Conservation (phyloP, 2,113 vertebrate genomes). For the Phrynocephalus versicolor region DNA sequence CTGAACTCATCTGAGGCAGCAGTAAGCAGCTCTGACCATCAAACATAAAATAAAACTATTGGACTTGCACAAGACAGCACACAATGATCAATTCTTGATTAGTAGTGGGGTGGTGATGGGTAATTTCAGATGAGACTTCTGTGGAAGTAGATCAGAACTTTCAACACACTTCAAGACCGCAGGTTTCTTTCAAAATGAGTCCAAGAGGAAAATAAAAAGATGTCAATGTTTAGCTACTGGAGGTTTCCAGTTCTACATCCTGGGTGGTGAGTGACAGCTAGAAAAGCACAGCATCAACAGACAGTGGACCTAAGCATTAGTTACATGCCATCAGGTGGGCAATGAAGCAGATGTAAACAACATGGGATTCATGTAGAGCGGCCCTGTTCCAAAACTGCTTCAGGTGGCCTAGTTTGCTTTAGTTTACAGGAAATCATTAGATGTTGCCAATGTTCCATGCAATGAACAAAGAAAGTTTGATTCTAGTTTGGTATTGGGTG, state of each 20-base stretch:
- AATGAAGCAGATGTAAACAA: not conserved
- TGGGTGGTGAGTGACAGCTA: not conserved
- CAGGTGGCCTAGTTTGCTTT: not conserved
- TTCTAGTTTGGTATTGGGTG: not conserved
- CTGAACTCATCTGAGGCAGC: too few relatives aligned
- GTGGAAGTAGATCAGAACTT: not conserved
- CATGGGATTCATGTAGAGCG: not conserved
- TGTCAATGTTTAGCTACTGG: slow-evolving; percentile 27
- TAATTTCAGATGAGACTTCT: too few relatives aligned
- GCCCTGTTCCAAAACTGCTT: not conserved
- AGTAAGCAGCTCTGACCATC: too few relatives aligned
- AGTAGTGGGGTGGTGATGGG: too few relatives aligned
- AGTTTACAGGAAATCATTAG: not conserved
- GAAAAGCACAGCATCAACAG: not conserved
- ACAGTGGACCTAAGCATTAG: slow-evolving; percentile 21
- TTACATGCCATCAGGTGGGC: slow-evolving; percentile 23
- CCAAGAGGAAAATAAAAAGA: not conserved
- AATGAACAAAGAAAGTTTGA: not conserved
- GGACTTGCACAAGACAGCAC: too few relatives aligned
- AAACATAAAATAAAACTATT: too few relatives aligned
- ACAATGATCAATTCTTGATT: too few relatives aligned
- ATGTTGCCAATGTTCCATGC: not conserved
- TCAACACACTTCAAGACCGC: not conserved
- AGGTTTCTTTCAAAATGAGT: not conserved
- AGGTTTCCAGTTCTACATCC: slow-evolving; percentile 15